These are phyloP conservation scores for Nansenia antarctica DNA, from an alignment of 2,113 vertebrate species.

Conservation along the genomic window DNA sequence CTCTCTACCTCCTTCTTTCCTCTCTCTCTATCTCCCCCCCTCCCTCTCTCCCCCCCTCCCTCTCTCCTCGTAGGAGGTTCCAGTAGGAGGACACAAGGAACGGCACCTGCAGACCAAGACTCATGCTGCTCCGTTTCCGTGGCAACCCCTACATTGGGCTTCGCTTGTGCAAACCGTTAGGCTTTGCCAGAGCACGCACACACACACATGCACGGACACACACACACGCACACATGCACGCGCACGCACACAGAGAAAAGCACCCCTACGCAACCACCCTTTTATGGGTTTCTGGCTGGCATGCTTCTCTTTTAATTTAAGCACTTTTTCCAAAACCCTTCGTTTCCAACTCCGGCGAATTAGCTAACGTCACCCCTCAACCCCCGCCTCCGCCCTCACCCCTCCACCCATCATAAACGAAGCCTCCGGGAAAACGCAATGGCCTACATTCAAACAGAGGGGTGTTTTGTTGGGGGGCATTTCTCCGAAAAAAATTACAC, in stretches of 20 bases:
- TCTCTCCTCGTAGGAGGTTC: constrained; percentile 54
- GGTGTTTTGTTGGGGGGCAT: constrained; percentile 44
- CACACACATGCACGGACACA: constrained; percentile 24
- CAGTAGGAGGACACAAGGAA: constrained; percentile 66
- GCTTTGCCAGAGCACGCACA: constrained; percentile 59
- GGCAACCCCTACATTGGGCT: constrained; percentile 71
- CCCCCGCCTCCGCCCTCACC: no score
- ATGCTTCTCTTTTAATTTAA: constrained; percentile 22
- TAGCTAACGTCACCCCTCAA: constrained; percentile 49
- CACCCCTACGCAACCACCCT: constrained; percentile 48
- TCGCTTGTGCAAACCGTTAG: constrained; percentile 69
- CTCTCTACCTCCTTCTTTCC: not conserved
- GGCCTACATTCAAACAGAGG: constrained; percentile 26
- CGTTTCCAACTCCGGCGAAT: constrained; percentile 25
- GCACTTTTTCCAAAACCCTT: constrained; percentile 37
- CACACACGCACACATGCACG: constrained; percentile 25
- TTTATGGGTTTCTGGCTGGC: constrained; percentile 55
- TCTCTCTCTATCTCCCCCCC: not conserved
- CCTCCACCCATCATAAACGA: constrained; percentile 34
- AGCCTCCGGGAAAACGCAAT: constrained; percentile 18
- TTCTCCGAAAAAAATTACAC: constrained; percentile 37
- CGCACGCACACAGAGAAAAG: constrained; percentile 7
- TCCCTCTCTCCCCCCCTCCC: constrained; percentile 6
- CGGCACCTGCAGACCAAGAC: constrained; percentile 73
- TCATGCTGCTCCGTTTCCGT: constrained; percentile 74